Base-by-base conservation (phyloP, 64 coral and sea anemone species). In the Orbicella faveolata region DNA sequence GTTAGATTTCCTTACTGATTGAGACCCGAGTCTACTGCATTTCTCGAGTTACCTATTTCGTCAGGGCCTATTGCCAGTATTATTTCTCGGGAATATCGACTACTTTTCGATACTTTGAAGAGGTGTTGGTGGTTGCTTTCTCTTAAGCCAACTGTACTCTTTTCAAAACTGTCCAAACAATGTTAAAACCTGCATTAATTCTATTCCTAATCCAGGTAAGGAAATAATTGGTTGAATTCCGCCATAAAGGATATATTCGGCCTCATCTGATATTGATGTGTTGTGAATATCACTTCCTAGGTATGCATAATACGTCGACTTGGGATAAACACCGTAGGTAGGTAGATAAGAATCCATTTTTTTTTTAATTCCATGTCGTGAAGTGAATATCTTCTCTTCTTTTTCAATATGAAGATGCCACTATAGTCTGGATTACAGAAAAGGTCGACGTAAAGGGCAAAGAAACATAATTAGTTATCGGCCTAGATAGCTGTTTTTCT, bases 361-460 rank as follows among this genome's bases (percentile, higher is more conserved):
- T 67, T 67, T 0, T 21, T 67, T 67, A 21, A 67, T 6, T 20
- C 23, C 64, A 70, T 23, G 21, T 23, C 21, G 20, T 70, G 23
- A n/a, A 6, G 20, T 33, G 21, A 70, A 25, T 25, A 25, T 16
- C 21, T 78, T 44, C 20, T 53, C 19, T 78, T 21, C 30, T 9
- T 26, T 78, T 20, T 23, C 36, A 21, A 39, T 78, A 9, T 52
- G 34, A 48, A 2, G 41, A 21, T 78, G 14, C 17, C 41, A 48
- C 41, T 48, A 48, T 18, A 19, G 75, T 23, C 37, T n/a, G 75
- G 36, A 78, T 51, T 23, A 51, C 14, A 12, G 17, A 51, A 78
- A 51, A 78, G 75, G 75, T 78, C 75, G 44, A 4, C 75, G 10
- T 51, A 78, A 52, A 78, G 75, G 75, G 37, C 75, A 51, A 34